A percentile compares a stretch with the other conserved stretches of the same genome.
phyloP scores from a whole-genome alignment of 2,797 vertebrate genomes.

The Nothura maculosa region DNA sequence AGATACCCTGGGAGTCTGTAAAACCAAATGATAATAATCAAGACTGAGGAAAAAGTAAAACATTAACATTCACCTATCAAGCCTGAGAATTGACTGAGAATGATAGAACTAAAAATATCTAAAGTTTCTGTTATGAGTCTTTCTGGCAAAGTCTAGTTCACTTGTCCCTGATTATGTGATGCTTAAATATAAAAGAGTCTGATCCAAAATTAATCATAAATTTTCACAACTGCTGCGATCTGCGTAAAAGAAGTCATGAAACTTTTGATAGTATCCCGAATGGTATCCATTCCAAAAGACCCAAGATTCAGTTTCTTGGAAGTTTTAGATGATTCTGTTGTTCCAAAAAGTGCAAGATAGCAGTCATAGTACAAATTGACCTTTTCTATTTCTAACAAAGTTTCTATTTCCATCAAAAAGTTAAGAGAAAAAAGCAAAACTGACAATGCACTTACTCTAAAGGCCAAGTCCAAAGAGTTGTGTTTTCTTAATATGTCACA shows the following conservation, averaged over 20 bases:
- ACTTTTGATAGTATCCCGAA: neutral
- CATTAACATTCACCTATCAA: neutral
- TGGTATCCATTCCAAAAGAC: neutral
- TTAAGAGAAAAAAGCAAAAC: neutral
- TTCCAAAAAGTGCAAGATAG: neutral
- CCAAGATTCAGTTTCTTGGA: neutral
- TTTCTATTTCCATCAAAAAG: neutral
- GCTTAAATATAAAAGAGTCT: neutral
- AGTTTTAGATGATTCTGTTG: neutral
- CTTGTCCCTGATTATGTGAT: neutral
- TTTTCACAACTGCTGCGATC: neutral
- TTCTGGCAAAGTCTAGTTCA: neutral
- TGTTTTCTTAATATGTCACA: neutral
- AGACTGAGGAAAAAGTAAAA: rapidly evolving
- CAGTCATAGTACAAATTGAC: neutral
- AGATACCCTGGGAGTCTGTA: neutral
- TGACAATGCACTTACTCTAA: neutral
- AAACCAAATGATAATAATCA: neutral
- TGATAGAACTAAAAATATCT: neutral
- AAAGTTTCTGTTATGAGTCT: neutral
- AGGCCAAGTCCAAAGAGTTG: neutral
- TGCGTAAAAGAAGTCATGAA: neutral
- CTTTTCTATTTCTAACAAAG: neutral
- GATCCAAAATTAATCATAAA: neutral
- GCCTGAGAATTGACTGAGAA: neutral